Base-by-base conservation (phyloP, 2,888 invertebrate species). In the Notodonta ziczac region DNA sequence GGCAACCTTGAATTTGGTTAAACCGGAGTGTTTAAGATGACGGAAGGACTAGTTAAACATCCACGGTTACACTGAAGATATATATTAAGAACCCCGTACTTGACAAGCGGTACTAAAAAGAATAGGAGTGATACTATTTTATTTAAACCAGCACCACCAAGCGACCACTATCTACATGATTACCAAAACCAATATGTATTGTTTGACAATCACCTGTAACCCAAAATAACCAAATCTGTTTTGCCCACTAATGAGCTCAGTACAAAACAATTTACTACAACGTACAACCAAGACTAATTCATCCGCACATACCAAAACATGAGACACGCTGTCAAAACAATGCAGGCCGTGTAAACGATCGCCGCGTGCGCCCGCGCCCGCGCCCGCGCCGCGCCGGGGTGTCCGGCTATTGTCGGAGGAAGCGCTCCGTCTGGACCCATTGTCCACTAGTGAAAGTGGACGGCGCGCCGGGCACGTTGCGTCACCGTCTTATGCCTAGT, bases 321-420 rank as follows among this genome's bases (percentile, higher is more conserved):
- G 16, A 24, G 40, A 13, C 52, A 42, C 40, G n/a, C 16, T 44
- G 56, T 44, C 44, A 56, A 56, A 56, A 56, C 16, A 56, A 56
- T 56, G 44, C 12, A 2, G n/a, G 8, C 42, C 55, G 42, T 55
- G 55, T 12, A 55, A 55, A n/a, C 46, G 46, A n/a, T n/a, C 1
- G 46, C n/a, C 46, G 46, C 46, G 46, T n/a, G 46, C n/a, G 46
- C 46, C 46, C 10, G 42, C 40, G 40, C 48, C 8, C 10, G 6
- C 6, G 4, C 10, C n/a, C 48, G 14, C 10, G 16, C 24, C 14
- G 54, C 5, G 24, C 1, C 24, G 54, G n/a, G n/a, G n/a, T 74
- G 66, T 76, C 74, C 74, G 76, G 72, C 70, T 66, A 74, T 74
- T 76, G 74, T 76, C 57, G 42, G 14, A 55, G 74, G 72, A 67